A percentile compares a stretch with the other conserved stretches of the same genome.
These are phyloP conservation scores for Antrozous pallidus DNA, from an alignment of 2,797 vertebrate genomes.

Conservation along the genomic window DNA sequence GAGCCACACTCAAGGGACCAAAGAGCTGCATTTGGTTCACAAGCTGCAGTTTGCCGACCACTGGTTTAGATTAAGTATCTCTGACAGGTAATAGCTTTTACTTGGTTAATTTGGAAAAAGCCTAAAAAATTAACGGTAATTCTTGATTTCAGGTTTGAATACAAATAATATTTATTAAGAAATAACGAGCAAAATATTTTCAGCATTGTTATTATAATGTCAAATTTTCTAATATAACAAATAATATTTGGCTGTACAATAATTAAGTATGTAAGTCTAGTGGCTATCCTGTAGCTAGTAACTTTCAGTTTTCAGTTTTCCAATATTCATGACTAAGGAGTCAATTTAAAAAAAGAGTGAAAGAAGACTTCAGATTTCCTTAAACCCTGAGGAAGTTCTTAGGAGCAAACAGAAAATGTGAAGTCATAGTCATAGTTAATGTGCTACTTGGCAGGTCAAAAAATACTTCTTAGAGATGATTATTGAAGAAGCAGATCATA, in stretches of 20 bases:
- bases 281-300: not conserved
- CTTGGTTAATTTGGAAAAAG: not conserved
- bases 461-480: not conserved
- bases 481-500: not conserved
- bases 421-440: not conserved
- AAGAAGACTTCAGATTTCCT: not conserved
- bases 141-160: not conserved
- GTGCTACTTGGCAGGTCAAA: not conserved
- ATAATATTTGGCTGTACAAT: not conserved
- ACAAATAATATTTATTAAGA: not conserved
- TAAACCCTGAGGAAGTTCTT: not conserved
- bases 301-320: not conserved
- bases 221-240: not conserved
- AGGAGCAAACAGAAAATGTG: not conserved
- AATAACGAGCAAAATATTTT: not conserved
- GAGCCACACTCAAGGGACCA: too few relatives aligned
- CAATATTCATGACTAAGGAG: not conserved
- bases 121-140: not conserved
- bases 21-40: too few relatives aligned
- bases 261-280: not conserved
- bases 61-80: too few relatives aligned
- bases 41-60: too few relatives aligned
- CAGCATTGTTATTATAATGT: not conserved
- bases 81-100: not conserved
- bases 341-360: not conserved